Conservation (phyloP, 2,113 vertebrate genomes). For the Piprites chloris region DNA sequence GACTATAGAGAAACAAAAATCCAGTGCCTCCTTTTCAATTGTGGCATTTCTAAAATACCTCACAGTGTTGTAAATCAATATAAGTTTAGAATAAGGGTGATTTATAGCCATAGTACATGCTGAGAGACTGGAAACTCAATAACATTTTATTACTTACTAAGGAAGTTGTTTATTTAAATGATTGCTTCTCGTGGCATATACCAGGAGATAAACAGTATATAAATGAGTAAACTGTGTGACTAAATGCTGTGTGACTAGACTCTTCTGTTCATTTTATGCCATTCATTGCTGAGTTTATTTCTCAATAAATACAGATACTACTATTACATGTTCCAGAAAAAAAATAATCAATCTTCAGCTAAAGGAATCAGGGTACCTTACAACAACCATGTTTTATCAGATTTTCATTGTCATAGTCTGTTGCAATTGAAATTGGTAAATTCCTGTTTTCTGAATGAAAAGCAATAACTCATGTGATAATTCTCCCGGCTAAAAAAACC, state of each 20-base stretch:
- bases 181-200: neutral
- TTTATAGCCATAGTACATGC: neutral
- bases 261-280: neutral
- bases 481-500: neutral
- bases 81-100: neutral
- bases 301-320: neutral
- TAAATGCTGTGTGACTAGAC: neutral
- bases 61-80: neutral
- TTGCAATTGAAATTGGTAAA: neutral
- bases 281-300: constrained; percentile 12
- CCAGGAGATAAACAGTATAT: neutral
- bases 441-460: neutral
- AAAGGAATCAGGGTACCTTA: neutral
- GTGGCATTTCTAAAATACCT: neutral
- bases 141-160: constrained; percentile 14
- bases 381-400: neutral
- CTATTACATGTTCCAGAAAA: neutral
- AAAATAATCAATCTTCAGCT: neutral
- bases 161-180: constrained; percentile 47
- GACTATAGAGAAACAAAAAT: neutral
- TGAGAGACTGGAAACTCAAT: constrained; percentile 3
- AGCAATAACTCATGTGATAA: neutral
- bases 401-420: neutral
- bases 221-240: neutral
- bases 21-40: neutral